These are phyloP conservation scores for Arnoldichthys spilopterus DNA, from an alignment of 2,797 vertebrate species.

Conservation along the genomic window DNA sequence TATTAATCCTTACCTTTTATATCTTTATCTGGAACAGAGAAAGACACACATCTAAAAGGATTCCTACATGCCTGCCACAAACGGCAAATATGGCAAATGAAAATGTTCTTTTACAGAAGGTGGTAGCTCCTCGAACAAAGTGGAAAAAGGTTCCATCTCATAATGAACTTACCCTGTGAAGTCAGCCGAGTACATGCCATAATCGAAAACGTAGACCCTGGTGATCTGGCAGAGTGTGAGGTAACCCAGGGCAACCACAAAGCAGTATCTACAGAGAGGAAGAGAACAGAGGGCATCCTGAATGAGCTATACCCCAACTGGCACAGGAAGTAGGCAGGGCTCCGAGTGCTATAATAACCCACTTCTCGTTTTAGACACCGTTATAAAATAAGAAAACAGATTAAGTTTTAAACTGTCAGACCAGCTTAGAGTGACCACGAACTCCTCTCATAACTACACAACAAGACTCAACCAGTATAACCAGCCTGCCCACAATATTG, in stretches of 20 bases:
- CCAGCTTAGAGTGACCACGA: too few species aligned
- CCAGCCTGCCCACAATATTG: too few species aligned
- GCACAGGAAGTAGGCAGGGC: background rate
- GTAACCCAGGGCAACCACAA: slow-evolving; percentile 95
- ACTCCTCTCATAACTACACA: too few species aligned
- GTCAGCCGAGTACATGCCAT: slow-evolving; percentile 98
- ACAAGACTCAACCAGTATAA: too few species aligned
- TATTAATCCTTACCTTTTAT: too few species aligned
- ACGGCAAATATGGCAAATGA: background rate
- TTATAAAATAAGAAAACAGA: background rate
- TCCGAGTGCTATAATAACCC: too few species aligned
- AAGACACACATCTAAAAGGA: too few species aligned
- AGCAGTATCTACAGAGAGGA: slow-evolving; percentile 85
- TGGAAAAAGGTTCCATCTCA: background rate
- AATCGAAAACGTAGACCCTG: slow-evolving; percentile 97
- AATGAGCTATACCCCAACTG: background rate
- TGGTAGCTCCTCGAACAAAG: too few species aligned
- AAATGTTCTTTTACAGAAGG: background rate
- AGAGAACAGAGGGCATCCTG: slow-evolving; percentile 2
- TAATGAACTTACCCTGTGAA: slow-evolving; percentile 92
- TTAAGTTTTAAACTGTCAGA: too few species aligned
- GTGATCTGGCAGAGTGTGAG: slow-evolving; percentile 97
- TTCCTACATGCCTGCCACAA: background rate
- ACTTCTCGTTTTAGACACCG: background rate
- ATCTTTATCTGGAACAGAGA: too few species aligned